Percentiles rank a stretch among this genome's conserved stretches.
Conservation (phyloP, 2,113 vertebrate genomes). For the Equus przewalskii region DNA sequence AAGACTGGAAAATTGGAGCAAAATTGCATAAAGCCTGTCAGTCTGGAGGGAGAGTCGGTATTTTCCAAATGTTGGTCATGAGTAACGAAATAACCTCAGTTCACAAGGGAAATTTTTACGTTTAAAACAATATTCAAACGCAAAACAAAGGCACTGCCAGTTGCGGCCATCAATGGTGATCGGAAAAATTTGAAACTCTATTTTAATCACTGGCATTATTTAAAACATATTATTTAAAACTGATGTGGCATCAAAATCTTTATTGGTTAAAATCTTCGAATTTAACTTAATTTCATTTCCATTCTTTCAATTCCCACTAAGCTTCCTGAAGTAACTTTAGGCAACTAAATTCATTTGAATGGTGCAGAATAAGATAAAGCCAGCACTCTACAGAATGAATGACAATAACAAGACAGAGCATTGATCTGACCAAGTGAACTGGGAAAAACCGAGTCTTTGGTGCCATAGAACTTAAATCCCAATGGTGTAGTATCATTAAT, state of each 20-base stretch:
- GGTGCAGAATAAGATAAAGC: not conserved
- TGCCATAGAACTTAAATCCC: not conserved
- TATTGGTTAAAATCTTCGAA: not conserved
- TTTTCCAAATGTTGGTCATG: conserved; percentile 1
- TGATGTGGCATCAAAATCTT: not conserved
- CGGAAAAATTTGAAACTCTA: not conserved
- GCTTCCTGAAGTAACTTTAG: not conserved
- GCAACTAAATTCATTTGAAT: not conserved
- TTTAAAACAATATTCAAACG: not conserved
- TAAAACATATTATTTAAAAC: not conserved
- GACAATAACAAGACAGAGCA: not conserved
- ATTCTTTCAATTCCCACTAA: not conserved
- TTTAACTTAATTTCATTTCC: not conserved
- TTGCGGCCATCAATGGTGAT: not conserved
- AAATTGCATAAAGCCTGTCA: not conserved
- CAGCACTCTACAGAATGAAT: not conserved
- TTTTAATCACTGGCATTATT: not conserved
- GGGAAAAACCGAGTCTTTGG: not conserved
- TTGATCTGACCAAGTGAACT: not conserved
- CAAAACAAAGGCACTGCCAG: not conserved
- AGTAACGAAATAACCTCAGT: not conserved
- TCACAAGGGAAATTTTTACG: not conserved
- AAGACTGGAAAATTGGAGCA: not conserved
- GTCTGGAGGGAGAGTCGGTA: not conserved
- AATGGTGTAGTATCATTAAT: not conserved